Evolutionary conservation across 2,888 invertebrate species (phyloP), one percentile per base, ranked within the genome.

Genomic region (Brenthis hecate): DNA sequence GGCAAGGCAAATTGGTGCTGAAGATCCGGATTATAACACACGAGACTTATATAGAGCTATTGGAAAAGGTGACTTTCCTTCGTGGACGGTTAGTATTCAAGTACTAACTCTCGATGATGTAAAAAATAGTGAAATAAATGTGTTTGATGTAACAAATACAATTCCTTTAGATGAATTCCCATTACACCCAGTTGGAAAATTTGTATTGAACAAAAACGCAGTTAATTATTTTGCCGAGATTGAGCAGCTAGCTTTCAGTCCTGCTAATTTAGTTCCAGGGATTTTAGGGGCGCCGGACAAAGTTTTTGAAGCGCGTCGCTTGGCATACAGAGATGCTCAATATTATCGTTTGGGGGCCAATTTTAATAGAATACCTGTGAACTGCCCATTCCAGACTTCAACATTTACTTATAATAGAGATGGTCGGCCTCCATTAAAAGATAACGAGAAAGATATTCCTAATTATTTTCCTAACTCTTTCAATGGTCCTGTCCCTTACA

Each of bases 401-500:
- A 91, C 88, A 63, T 88, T 92, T 72, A 96, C 97, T 81, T 98
- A 97, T 81, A 97, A 98, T 85, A 94, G 99, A 48, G 98, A 99
- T 84, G 99, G 98, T 0, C 91, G 94, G 13, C 95, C 96, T 92
- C 94, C 95, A 36, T 92, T 95, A n/a, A 91, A 94, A 53, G 95
- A 96, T 76, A 98, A 98, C 82, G 97, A 97, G 85, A 95, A 94
- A 51, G 97, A 96, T 32, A 96, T 96, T 4, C 99, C 99, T 2
- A 99, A 99, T 87, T 99, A 99, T 84, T 98, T 94, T 88, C 99
- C 99, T 0, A 99, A 99, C 91, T 97, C 98, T 73, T 99, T 98
- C 85, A 92, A 94, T 73, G 99, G 98, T 0, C 97, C 98, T 0
- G 93, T 94, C 71, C 94, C 94, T 55, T 94, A 94, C 75, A 91